Base-by-base conservation (phyloP, 2,797 vertebrate species). In the Pseudomugil tenellus region DNA sequence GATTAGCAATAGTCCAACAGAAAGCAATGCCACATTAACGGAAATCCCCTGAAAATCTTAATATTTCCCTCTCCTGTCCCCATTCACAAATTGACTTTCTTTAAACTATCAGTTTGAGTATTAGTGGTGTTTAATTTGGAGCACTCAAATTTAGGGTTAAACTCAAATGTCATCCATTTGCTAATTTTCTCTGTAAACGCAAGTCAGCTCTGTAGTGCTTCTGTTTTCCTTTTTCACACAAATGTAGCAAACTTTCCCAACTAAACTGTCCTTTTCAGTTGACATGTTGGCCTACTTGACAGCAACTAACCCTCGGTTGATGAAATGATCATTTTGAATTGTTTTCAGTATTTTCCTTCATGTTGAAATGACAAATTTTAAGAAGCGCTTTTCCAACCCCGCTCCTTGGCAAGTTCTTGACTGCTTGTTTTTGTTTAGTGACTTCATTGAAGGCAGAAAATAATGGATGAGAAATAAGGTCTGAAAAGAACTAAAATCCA, bases 181-280 rank as follows among this genome's bases (percentile, higher is more conserved):
- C 48, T 61, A 67, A 32, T 12, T 79, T 72, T 34, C 13, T 65
- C 57, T 65, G 53, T 59, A 48, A 55, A 54, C 55, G 23, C 37
- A 31, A 41, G 67, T 81, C 53, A 58, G 35, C 41, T 67, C 11
- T 26, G 74, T 63, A 77, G 67, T 84, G 74, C 74, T 83, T 79
- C 56, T 57, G 23, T 76, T 74, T 71, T 19, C 29, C 43, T 77
- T 79, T 74, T 69, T 35, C 58, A 66, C 59, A 78, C 76, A 68
- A 89, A 88, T 88, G 77, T 86, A 76, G 73, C 69, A 63, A n/a
- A 59, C 28, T 56, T 26, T 56, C 68, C 41, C 51, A 58, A 60
- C 60, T 57, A 26, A 81, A 74, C 68, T 72, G 75, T 79, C 70
- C 70, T 76, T 73, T 64, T 59, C 39, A 68, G 34, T 64, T 65